A percentile compares a stretch with the other conserved stretches of the same genome.
phyloP scores from a whole-genome alignment of 2,888 invertebrate species.

The Eulithis testata region DNA sequence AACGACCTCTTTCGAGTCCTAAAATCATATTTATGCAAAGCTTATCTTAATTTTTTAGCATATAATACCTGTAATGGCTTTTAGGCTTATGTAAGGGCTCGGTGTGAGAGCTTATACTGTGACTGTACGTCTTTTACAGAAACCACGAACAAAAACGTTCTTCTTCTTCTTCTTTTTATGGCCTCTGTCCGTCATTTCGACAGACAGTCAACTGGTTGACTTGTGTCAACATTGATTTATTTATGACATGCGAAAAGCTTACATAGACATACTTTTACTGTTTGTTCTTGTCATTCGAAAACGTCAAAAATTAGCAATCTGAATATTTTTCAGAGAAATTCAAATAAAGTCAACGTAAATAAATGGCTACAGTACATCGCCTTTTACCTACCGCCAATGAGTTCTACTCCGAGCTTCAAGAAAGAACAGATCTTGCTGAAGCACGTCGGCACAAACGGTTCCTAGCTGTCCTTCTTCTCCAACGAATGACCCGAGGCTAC shows the following conservation, averaged over 20 bases:
- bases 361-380: conserved; percentile 67
- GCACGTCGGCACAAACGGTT: conserved; percentile 56
- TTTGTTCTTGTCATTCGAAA: neutral
- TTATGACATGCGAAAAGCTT: neutral
- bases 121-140: too few relatives aligned
- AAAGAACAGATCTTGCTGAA: conserved; percentile 61
- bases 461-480: conserved; percentile 63
- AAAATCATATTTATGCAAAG: too few relatives aligned
- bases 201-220: too few relatives aligned
- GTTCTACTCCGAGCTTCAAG: conserved; percentile 65
- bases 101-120: too few relatives aligned
- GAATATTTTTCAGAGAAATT: too few relatives aligned
- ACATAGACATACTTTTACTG: neutral
- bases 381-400: conserved; percentile 57
- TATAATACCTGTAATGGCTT: too few relatives aligned
- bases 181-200: neutral
- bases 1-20: too few relatives aligned
- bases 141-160: neutral
- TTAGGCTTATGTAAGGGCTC: too few relatives aligned
- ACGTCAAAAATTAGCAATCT: neutral
- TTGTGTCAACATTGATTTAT: neutral
- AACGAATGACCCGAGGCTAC: conserved; percentile 66
- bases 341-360: neutral
- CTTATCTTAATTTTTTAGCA: too few relatives aligned
- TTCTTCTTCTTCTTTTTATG: too few relatives aligned